These are phyloP conservation scores for Agrochola macilenta DNA, from an alignment of 2,888 invertebrate species.

Conservation along the genomic window DNA sequence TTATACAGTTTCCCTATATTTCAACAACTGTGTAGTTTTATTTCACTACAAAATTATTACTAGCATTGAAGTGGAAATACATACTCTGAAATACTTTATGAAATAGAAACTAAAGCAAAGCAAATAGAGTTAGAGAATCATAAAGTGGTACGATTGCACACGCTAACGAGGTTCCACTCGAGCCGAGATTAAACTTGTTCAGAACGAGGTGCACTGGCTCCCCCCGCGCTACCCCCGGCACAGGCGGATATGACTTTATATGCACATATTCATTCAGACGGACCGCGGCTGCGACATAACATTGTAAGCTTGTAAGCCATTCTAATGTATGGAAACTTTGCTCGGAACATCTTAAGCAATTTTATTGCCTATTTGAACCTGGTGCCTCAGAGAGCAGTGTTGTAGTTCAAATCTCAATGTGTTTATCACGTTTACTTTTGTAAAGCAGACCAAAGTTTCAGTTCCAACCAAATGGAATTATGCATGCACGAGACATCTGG, in stretches of 20 bases:
- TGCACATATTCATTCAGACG: conserved; percentile 27
- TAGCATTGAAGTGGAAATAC: background rate
- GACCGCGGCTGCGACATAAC: background rate
- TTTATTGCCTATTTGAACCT: background rate
- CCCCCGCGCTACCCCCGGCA: background rate
- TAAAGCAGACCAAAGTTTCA: too few relatives aligned
- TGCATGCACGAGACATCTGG: too few relatives aligned
- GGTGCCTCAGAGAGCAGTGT: background rate
- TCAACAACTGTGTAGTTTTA: conserved; percentile 1
- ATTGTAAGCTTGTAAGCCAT: conserved; percentile 5
- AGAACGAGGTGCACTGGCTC: background rate
- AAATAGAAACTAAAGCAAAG: conserved; percentile 50
- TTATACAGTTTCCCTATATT: background rate
- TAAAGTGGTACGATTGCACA: conserved; percentile 34
- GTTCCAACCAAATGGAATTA: too few relatives aligned
- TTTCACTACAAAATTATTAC: conserved; percentile 13
- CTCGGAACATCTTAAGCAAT: background rate
- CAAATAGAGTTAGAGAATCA: conserved; percentile 34
- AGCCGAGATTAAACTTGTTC: conserved; percentile 27
- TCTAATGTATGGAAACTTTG: conserved; percentile 10
- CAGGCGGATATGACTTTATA: background rate
- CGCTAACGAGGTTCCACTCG: conserved; percentile 48
- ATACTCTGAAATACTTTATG: conserved; percentile 8
- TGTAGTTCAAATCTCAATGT: background rate
- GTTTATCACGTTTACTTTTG: background rate